Evolutionary conservation across 2,888 invertebrate genomes (phyloP).

Genomic region (Eupithecia dodoneata): DNA sequence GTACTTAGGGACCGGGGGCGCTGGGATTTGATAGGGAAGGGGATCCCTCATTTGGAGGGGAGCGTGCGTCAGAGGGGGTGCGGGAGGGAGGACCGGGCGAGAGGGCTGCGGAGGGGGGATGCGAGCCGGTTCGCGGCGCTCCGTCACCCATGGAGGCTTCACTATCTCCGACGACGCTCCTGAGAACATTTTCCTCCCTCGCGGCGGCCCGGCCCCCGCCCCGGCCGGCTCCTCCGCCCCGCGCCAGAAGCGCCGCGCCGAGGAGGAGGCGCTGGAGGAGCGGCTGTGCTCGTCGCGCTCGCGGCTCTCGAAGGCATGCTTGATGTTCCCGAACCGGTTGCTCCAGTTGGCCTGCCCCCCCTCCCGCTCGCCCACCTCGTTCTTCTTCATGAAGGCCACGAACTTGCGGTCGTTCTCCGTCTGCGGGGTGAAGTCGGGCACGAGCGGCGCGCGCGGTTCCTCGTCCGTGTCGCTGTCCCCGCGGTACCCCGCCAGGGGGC

Average conservation of each 20-base stretch:
- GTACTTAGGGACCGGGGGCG: conserved; percentile 24
- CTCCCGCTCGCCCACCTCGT: conserved; percentile 70
- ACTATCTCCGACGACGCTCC: conserved; percentile 67
- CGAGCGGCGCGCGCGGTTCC: conserved; percentile 67
- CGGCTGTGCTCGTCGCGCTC: conserved; percentile 67
- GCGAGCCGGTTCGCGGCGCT: conserved; percentile 62
- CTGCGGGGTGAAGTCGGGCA: conserved; percentile 90
- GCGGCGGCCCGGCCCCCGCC: conserved; percentile 36
- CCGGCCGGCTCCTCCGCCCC: conserved; percentile 81
- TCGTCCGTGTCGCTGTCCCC: conserved; percentile 80
- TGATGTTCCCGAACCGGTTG: conserved; percentile 92
- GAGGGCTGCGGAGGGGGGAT: conserved; percentile 41
- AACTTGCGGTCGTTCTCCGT: conserved; percentile 94
- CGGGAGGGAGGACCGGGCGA: conserved; percentile 38
- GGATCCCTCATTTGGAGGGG: conserved; percentile 23
- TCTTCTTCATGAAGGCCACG: conserved; percentile 91
- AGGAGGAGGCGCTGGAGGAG: conserved; percentile 76
- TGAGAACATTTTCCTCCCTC: conserved; percentile 57
- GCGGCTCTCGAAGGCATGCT: conserved; percentile 90
- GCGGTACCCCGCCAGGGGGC: conserved; percentile 85
- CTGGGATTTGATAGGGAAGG: conserved; percentile 27
- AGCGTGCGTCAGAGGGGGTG: conserved; percentile 33
- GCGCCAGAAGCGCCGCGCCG: conserved; percentile 86
- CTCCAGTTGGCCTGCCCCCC: conserved; percentile 88
- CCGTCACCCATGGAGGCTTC: conserved; percentile 75